Evolutionary conservation across 2,888 invertebrate genomes (phyloP), one percentile per base, ranked within the genome.

Genomic region (Orthosia cruda): DNA sequence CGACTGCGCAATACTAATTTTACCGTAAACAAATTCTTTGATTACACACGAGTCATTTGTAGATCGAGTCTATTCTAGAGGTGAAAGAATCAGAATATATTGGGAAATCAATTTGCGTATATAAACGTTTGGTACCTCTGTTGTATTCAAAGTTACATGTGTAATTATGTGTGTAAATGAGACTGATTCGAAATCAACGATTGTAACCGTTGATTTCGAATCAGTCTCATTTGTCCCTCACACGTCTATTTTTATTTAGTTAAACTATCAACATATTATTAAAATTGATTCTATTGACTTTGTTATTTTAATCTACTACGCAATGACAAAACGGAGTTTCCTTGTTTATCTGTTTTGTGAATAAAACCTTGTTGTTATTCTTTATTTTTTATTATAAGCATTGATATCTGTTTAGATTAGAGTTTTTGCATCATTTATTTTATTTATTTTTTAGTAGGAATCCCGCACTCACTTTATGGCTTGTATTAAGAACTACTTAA

Each of bases 21-120:
- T 64, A 74, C 58, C 18, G 75, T 86, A 72, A 76, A 82, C 75
- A 81, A 72, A 75, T 59, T 80, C 12, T 67, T 49, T 45, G 55
- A 55, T 47, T 40, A 13, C 1, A 12, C 40, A 12, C 40, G 26
- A 40, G 49, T 40, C 61, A 32, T 78, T 58, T 58, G 11, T 45
- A 32, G 26, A 61, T 55, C 45, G 5, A 23, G 15, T 40, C 4
- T 49, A 40, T 61, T 76, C 12, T 52, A n/a, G 52, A 13, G 11
- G 47, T 59, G 40, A 4, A 2, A 13, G 3, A 62, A 54, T 72
- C 13, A 0, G 12, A 49, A 64, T 23, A 16, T 54, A 45, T 59
- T 49, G 16, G 15, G 32, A 18, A 32, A 72, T 40, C 3, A 23
- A 16, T 54, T 58, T 47, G 9, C 3, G 26, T 32, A 32, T 18